Conservation (phyloP, 2,888 invertebrate species). For the Zele albiditarsus region DNA sequence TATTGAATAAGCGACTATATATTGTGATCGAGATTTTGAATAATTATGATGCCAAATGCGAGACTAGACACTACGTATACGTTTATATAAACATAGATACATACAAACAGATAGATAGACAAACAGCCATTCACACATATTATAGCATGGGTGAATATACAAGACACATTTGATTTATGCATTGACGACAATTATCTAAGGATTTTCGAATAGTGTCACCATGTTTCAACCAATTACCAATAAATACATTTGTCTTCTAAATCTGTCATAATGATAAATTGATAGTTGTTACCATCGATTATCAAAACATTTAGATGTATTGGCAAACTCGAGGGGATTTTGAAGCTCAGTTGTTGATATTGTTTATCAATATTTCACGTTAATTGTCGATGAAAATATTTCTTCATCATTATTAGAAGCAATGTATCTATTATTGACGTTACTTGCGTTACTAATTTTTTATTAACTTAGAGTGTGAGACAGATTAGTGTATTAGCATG, state of each 20-base stretch:
- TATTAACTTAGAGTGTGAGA: no score
- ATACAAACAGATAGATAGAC: neutral
- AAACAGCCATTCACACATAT: neutral
- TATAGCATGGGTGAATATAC: slow-evolving; percentile 8
- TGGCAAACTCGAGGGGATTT: no score
- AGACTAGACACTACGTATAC: slow-evolving; percentile 24
- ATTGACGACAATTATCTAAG: slow-evolving; percentile 33
- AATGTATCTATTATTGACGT: no score
- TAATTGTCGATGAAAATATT: no score
- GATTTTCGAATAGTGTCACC: slow-evolving; percentile 13
- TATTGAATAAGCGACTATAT: slow-evolving; percentile 33
- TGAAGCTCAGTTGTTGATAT: no score
- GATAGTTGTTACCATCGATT: neutral
- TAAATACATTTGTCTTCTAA: slow-evolving; percentile 18
- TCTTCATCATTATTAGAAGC: no score
- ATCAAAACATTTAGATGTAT: no score
- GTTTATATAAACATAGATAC: neutral
- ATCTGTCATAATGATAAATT: slow-evolving; percentile 6
- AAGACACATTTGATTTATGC: slow-evolving; percentile 22
- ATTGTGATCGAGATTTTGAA: slow-evolving; percentile 37
- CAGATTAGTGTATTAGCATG: no score
- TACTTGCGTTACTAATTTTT: no score
- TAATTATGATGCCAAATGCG: slow-evolving; percentile 31
- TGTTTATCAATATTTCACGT: no score
- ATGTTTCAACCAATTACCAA: slow-evolving; percentile 15